Evolutionary conservation across 2,113 vertebrate species (phyloP), one percentile per base, ranked within the genome.

Genomic region (Notarius quadriscutis): DNA sequence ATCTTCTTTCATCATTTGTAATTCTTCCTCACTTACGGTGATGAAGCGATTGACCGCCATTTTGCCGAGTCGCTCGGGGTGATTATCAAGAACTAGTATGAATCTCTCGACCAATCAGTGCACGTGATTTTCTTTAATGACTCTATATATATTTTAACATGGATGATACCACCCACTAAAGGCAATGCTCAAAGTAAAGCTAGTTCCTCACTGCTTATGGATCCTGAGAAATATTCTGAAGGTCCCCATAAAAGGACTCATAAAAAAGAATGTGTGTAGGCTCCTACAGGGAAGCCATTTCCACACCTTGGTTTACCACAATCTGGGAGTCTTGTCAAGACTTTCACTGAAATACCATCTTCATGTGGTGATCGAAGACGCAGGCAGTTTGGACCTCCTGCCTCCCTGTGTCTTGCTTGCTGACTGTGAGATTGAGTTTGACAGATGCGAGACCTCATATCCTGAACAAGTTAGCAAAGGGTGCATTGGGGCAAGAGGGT

Each of bases 221-320:
- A 51, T 51, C 30, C 69, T 22, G 12, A 25, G 25, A 51, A 17
- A 20, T 4, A 69, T 74, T 48, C 41, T 10, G 17, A 48, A 9
- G 7, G 34, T 15, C 15, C 7, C 17, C 71, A 17, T 41, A 41
- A 41, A 41, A 41, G 41, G 41, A 48, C 30, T 48, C 17, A 74
- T 74, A 48, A 22, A 48, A 41, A 4, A 8, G 15, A 10, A 77
- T 51, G 72, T 50, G 72, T 48, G 9, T 77, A 25, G 34, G 71
- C 18, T 75, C 41, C 72, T 75, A 41, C 7, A 14, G 69, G 30
- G 30, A 72, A 74, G 71, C 71, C 71, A 77, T 75, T 75, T 75
- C 72, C 22, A 55, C 50, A 78, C 75, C 12, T 78, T 53, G 75
- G 75, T 27, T 78, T 78, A 78, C 50, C 75, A 78, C 50, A 27